Evolutionary conservation across 2,113 vertebrate species (phyloP).

Genomic region (Hippocampus comes): DNA sequence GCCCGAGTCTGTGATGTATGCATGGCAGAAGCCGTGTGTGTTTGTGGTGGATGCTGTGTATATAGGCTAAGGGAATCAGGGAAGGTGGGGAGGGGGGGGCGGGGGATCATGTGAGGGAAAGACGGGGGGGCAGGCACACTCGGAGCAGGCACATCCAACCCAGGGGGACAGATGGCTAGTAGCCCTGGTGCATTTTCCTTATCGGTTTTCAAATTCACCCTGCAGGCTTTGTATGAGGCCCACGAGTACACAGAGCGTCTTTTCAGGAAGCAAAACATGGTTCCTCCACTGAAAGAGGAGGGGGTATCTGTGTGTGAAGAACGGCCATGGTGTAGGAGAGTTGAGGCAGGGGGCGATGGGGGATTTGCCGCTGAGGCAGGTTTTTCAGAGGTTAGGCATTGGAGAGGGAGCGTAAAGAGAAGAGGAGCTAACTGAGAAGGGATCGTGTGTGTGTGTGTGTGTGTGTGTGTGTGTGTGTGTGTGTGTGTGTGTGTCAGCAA

Average conservation of each 20-base stretch:
- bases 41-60: slow-evolving; percentile 62
- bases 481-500: slow-evolving; percentile 67
- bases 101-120: slow-evolving; percentile 59
- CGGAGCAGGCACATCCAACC: slow-evolving; percentile 69
- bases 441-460: not conserved
- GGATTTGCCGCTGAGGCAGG: slow-evolving; percentile 42
- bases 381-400: slow-evolving; percentile 57
- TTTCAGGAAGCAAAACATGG: slow-evolving; percentile 70
- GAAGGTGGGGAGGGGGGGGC: slow-evolving; percentile 62
- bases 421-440: slow-evolving; percentile 24
- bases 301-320: slow-evolving; percentile 43
- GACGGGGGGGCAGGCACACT: slow-evolving; percentile 45
- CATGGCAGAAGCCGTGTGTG: slow-evolving; percentile 39
- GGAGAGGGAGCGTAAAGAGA: slow-evolving; percentile 50
- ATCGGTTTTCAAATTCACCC: slow-evolving; percentile 77
- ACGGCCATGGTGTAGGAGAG: slow-evolving; percentile 58
- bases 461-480: too few relatives aligned
- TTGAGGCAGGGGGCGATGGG: slow-evolving; percentile 52
- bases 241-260: slow-evolving; percentile 72
- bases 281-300: slow-evolving; percentile 48
- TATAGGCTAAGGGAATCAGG: slow-evolving; percentile 65
- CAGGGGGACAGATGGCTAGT: slow-evolving; percentile 86
- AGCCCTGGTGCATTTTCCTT: slow-evolving; percentile 68
- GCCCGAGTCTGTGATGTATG: slow-evolving; percentile 53
- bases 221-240: slow-evolving; percentile 81